Conservation (phyloP, 2,113 vertebrate genomes). For the Micromys minutus region DNA sequence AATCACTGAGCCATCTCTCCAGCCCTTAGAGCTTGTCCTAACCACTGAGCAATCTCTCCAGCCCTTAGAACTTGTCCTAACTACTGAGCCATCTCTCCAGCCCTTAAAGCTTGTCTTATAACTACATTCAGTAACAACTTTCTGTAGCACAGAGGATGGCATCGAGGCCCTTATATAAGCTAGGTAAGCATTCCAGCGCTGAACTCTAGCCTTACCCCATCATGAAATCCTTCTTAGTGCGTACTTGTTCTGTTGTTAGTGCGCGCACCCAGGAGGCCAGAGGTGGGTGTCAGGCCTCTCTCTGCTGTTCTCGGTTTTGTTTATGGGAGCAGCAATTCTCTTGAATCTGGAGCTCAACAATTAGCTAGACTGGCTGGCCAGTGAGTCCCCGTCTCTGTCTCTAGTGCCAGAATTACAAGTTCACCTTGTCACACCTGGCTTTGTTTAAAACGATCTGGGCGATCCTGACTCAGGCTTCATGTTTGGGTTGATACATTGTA, state of each 20-base stretch:
- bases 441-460: background rate
- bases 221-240: background rate
- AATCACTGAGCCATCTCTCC: too few relatives aligned
- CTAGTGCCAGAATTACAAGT: background rate
- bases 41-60: background rate
- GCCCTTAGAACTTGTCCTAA: background rate
- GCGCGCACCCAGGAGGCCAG: background rate
- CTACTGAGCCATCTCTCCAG: background rate
- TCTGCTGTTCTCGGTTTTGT: background rate
- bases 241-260: background rate
- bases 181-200: background rate
- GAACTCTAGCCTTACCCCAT: background rate
- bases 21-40: background rate
- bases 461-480: too few relatives aligned
- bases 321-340: background rate
- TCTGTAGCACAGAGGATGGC: background rate
- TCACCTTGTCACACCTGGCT: background rate
- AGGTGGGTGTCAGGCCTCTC: background rate
- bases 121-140: too few relatives aligned
- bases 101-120: background rate
- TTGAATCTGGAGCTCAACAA: background rate
- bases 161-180: too few relatives aligned
- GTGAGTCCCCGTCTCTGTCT: background rate
- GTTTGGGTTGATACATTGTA: background rate
- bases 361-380: background rate